Evolutionary conservation across 2,888 invertebrate species (phyloP).

Genomic region (Orthosia gracilis): DNA sequence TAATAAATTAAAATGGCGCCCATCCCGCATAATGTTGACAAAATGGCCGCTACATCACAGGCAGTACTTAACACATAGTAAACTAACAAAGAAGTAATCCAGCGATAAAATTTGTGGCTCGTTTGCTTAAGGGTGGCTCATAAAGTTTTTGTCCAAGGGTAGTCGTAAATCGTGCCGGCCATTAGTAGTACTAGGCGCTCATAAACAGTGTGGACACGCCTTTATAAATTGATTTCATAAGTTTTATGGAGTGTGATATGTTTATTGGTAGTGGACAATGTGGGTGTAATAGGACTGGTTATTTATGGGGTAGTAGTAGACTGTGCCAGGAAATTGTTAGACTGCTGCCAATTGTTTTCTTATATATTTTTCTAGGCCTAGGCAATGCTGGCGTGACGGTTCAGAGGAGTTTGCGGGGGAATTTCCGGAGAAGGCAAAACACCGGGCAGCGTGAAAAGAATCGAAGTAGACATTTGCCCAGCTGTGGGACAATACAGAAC

Average conservation of each 20-base stretch:
- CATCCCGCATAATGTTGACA: constrained; percentile 15
- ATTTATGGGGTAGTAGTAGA: constrained; percentile 15
- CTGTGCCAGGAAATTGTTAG: background rate
- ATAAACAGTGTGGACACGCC: constrained; percentile 64
- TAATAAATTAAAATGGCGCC: constrained; percentile 17
- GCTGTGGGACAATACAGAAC: no score
- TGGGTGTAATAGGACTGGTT: constrained; percentile 28
- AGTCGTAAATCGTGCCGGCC: constrained; percentile 59
- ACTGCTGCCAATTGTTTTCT: background rate
- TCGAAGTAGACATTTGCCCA: no score
- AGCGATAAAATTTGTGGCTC: constrained; percentile 67
- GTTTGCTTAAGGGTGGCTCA: constrained; percentile 64
- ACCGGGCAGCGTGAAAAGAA: no score
- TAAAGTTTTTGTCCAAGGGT: constrained; percentile 67
- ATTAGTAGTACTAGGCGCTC: constrained; percentile 61
- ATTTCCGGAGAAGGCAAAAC: no score
- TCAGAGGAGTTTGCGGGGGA: no score
- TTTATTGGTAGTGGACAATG: constrained; percentile 43
- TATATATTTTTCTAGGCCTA: no score
- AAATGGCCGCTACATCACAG: constrained; percentile 44
- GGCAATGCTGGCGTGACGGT: no score
- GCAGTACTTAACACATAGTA: constrained; percentile 57
- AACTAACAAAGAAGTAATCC: constrained; percentile 63
- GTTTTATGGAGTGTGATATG: constrained; percentile 55
- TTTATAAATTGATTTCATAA: constrained; percentile 65